Evolutionary conservation across 92 coral and sea anemone genomes (phyloP).

Genomic region (Porites lobata): DNA sequence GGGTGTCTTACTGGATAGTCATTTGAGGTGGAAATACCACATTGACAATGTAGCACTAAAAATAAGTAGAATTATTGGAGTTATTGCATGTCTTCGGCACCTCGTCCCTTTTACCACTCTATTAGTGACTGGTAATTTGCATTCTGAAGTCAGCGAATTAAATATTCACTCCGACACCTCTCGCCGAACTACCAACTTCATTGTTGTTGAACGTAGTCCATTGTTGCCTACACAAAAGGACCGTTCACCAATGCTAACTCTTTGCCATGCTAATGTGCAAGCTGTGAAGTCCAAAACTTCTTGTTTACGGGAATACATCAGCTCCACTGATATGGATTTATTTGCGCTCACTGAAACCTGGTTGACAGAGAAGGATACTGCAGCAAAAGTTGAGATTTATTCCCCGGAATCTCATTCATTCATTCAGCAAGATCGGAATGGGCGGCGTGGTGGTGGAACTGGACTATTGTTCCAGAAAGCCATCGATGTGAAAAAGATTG

Average conservation of each 20-base stretch:
- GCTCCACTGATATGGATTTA: conserved; percentile 15
- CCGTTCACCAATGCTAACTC: neutral
- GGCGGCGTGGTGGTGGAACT: too few species aligned
- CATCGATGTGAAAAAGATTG: too few species aligned
- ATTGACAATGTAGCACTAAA: too few species aligned
- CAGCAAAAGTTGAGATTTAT: conserved; percentile 35
- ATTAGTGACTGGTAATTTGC: neutral
- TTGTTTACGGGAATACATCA: conserved; percentile 1
- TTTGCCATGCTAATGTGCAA: conserved; percentile 7
- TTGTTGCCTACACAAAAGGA: conserved; percentile 34
- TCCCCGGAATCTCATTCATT: conserved; percentile 1
- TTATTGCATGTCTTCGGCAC: too few species aligned
- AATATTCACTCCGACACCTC: neutral
- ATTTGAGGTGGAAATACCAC: too few species aligned
- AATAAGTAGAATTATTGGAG: too few species aligned
- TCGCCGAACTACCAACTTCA: neutral
- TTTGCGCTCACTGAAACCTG: conserved; percentile 37
- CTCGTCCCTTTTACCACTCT: too few species aligned
- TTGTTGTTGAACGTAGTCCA: conserved; percentile 19
- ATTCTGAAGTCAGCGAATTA: neutral
- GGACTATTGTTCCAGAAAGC: too few species aligned
- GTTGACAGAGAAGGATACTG: conserved; percentile 28
- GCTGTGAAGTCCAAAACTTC: conserved; percentile 28
- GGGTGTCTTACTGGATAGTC: too few species aligned
- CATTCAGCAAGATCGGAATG: too few species aligned